Evolutionary conservation across 2,888 invertebrate genomes (phyloP), one percentile per base, ranked within the genome.

Genomic region (Platynereis dumerilii): DNA sequence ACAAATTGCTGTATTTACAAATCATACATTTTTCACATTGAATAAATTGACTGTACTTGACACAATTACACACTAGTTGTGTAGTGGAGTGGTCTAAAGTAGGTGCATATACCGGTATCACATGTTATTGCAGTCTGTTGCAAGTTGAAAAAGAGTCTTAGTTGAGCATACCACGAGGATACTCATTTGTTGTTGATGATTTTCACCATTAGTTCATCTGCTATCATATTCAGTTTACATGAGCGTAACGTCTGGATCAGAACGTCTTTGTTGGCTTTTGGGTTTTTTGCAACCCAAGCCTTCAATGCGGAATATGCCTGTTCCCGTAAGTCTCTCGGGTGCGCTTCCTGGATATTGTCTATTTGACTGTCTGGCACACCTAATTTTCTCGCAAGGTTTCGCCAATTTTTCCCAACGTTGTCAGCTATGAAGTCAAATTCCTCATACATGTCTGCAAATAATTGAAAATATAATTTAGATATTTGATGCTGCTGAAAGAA

Each of bases 381-480:
- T 7, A 48, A n/a, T 22, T n/a, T 48, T 48, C 48, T n/a, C 7
- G 48, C 48, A n/a, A 48, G 22, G 7, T 22, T 5, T 5, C 48
- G 48, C 48, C 48, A 48, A n/a, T 48, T 22, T n/a, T 22, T n/a
- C 7, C 48, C 48, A n/a, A 48, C 22, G 17, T 48, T 5, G 22
- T 48, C 48, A 10, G 48, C 48, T 22, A 48, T 22, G 22, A 10
- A 48, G 20, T 48, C 48, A 48, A 48, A 48, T 22, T 48, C 48
- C 7, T 48, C 22, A 22, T 48, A n/a, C 48, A 48, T n/a, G n/a
- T 22, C 48, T 48, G 48, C 5, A 48, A 48, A 48, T 48, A 22
- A 48, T 10, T 22, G 17, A 42, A 42, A 42, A 42, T 42, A 12
- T 17, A 42, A 42, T 10, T 42, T 42, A 42, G 17, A 12, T 12